phyloP scores from a whole-genome alignment of 1,140 invertebrate genomes.

The Eurytemora carolleeae region DNA sequence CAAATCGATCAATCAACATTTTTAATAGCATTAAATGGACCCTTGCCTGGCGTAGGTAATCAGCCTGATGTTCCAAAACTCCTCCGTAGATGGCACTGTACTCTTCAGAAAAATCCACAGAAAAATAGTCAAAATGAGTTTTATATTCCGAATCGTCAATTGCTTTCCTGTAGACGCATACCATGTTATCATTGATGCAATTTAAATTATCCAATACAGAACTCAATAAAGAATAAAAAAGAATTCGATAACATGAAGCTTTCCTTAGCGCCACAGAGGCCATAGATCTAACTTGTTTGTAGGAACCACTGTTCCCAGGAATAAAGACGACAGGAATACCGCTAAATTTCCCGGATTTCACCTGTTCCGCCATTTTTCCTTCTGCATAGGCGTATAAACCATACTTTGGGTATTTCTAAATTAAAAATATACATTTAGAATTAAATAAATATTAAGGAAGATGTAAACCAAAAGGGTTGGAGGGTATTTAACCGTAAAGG shows the following conservation, averaged over 20 bases:
- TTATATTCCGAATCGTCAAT: conserved; percentile 21
- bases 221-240: too few relatives aligned
- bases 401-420: conserved; percentile 62
- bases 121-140: conserved; percentile 71
- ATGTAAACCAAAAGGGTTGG: too few relatives aligned
- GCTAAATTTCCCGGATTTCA: conserved; percentile 47
- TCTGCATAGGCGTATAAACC: conserved; percentile 73
- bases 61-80: conserved; percentile 44
- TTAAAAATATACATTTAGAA: too few relatives aligned
- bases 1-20: too few relatives aligned
- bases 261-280: conserved; percentile 69
- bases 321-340: conserved; percentile 80
- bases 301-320: conserved; percentile 74
- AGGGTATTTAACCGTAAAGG: too few relatives aligned
- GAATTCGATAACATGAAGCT: too few relatives aligned
- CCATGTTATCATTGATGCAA: too few relatives aligned
- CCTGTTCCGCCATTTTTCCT: conserved; percentile 43
- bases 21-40: too few relatives aligned
- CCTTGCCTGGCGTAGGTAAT: background rate
- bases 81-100: conserved; percentile 54
- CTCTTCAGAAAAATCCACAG: conserved; percentile 61
- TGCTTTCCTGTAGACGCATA: too few relatives aligned
- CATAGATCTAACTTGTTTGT: conserved; percentile 69
- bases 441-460: too few relatives aligned
- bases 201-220: too few relatives aligned